A percentile compares a stretch with the other conserved stretches of the same genome.
Evolutionary conservation across 2,888 invertebrate species (phyloP).

Genomic region (Phlogophora meticulosa): DNA sequence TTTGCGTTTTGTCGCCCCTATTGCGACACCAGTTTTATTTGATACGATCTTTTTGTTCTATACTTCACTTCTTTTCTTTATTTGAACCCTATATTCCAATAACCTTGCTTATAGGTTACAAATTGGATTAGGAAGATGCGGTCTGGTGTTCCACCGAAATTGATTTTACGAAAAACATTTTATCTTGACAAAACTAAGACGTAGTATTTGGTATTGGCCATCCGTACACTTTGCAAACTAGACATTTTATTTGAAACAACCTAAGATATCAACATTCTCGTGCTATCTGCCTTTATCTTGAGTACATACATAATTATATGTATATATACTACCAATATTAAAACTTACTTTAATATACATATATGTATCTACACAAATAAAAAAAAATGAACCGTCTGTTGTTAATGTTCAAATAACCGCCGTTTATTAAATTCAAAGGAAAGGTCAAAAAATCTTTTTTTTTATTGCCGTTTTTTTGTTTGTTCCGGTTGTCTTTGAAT

Average conservation of each 20-base stretch:
- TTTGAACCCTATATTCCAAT: constrained; percentile 75
- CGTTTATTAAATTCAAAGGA: too few relatives aligned
- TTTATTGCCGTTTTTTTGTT: too few relatives aligned
- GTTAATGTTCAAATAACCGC: too few relatives aligned
- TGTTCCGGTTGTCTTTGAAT: too few relatives aligned
- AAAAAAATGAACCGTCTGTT: too few relatives aligned
- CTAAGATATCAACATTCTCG: not conserved
- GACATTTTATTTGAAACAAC: not conserved
- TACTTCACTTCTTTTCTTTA: too few relatives aligned
- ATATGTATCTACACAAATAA: too few relatives aligned
- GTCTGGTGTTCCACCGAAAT: constrained; percentile 74
- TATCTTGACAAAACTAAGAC: constrained; percentile 49
- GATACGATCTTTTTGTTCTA: constrained; percentile 75
- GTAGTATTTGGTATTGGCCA: constrained; percentile 23
- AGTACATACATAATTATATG: not conserved
- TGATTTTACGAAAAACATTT: constrained; percentile 73
- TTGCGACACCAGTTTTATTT: constrained; percentile 74
- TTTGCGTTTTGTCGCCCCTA: constrained; percentile 67
- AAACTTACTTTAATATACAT: too few relatives aligned
- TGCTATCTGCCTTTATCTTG: too few relatives aligned
- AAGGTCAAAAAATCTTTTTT: too few relatives aligned
- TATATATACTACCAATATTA: not conserved
- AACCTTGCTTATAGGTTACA: constrained; percentile 78
- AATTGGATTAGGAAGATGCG: constrained; percentile 80
- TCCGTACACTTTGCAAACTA: not conserved